Evolutionary conservation across 2,113 vertebrate species (phyloP), one percentile per base, ranked within the genome.

Genomic region (Melanostigma gelatinosum): DNA sequence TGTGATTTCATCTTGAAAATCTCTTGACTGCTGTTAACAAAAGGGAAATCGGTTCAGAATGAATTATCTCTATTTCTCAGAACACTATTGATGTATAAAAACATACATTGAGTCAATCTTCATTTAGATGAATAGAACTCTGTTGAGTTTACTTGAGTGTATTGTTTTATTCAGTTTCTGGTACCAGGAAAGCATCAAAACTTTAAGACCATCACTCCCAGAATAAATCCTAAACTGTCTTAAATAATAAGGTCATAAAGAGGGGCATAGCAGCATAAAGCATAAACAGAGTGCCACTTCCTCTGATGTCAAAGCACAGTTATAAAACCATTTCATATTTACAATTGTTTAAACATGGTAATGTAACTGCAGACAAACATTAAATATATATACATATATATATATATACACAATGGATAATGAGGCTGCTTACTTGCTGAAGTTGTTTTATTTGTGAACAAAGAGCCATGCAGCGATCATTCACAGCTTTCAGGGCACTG

Each of bases 1-100:
- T 81, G 88, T 93, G 75, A 95, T 92, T 80, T 94, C 92, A 72
- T 93, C 93, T 84, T 95, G 91, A 77, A 95, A 87, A 70, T 79
- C 63, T 86, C 85, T 89, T 7, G 90, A 89, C 80, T 95, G 93
- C 95, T 96, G 79, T 68, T 66, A 4, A 58, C 4, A 83, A 80
- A 84, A 36, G 1, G 0, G 0, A 42, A 62, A 52, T 8, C 29
- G 10, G 13, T 75, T 46, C 58, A n/a, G 29, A 75, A 77, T 20
- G 24, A 64, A 71, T 61, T 24, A 27, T 50, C n/a, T 54, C 52
- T 61, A 20, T 64, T 54, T 75, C 5, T 54, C 11, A 44, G 0
- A 24, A 22, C 16, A 15, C 10, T 22, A 13, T 6, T 32, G 9
- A 50, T 68, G 29, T 29, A 29, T 29, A 48, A 8, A 32, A 67